Percentiles rank a stretch among this genome's conserved stretches.
These are phyloP conservation scores for Netelia virgata DNA, from an alignment of 2,888 invertebrate species.

Conservation along the genomic window DNA sequence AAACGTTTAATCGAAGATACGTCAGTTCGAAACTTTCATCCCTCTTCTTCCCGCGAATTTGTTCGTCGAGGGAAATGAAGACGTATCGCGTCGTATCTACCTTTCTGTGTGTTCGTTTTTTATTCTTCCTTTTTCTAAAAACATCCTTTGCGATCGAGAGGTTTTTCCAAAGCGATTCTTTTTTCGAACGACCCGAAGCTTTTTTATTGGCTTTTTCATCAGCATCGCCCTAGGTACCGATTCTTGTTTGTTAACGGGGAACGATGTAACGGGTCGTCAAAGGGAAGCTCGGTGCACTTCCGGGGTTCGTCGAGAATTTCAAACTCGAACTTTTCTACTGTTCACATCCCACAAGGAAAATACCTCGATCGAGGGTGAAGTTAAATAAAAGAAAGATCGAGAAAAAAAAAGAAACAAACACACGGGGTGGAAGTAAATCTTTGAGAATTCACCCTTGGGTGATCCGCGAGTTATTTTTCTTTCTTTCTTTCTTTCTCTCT, in stretches of 20 bases:
- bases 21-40: not conserved
- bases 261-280: not conserved
- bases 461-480: not conserved
- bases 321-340: not conserved
- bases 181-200: not conserved
- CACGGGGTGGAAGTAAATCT: not conserved
- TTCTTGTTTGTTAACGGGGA: conserved; percentile 1
- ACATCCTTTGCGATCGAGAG: not conserved
- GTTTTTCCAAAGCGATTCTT: not conserved
- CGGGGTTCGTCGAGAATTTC: not conserved
- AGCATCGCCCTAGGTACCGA: not conserved
- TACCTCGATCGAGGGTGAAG: not conserved
- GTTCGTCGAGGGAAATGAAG: not conserved
- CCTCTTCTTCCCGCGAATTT: not conserved
- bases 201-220: not conserved
- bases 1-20: too few relatives aligned
- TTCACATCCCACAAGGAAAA: not conserved
- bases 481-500: not conserved
- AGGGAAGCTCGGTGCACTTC: not conserved
- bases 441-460: not conserved
- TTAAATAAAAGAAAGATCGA: not conserved
- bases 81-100: not conserved
- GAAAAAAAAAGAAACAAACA: not conserved
- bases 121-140: not conserved
- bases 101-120: not conserved